phyloP scores from a whole-genome alignment of 2,113 vertebrate genomes.

The Aepyceros melampus region DNA sequence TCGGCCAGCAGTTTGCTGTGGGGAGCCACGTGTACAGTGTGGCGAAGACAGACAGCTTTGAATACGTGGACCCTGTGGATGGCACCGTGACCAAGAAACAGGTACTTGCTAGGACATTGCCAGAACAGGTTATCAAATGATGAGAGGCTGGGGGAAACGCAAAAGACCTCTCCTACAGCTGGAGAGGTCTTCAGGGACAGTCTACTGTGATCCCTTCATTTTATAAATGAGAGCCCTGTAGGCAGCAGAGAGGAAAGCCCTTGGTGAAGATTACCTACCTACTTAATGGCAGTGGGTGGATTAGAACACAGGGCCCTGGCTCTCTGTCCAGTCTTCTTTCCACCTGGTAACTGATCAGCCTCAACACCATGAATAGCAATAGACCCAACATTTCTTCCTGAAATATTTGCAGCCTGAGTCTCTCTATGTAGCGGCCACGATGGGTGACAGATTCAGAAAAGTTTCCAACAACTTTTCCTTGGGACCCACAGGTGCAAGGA shows the following conservation, averaged over 20 bases:
- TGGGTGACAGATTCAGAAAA: background rate
- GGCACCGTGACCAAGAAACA: slow-evolving; percentile 96
- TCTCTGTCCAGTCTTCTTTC: background rate
- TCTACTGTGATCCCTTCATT: background rate
- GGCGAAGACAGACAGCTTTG: slow-evolving; percentile 94
- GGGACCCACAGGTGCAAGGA: background rate
- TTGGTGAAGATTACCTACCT: background rate
- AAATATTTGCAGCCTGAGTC: background rate
- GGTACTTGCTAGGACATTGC: slow-evolving; percentile 79
- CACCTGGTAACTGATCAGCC: background rate
- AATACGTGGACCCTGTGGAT: slow-evolving; percentile 98
- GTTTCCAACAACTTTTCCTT: background rate
- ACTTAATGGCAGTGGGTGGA: background rate
- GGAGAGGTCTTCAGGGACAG: background rate
- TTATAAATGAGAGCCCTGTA: background rate
- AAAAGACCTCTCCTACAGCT: background rate
- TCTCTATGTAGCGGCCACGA: background rate
- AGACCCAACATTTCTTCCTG: background rate
- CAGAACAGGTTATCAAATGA: background rate
- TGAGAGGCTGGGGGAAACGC: background rate
- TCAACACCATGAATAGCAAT: background rate
- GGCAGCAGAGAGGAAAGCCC: background rate
- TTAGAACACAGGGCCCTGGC: background rate
- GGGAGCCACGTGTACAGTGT: slow-evolving; percentile 92
- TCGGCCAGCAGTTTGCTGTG: slow-evolving; percentile 95